These are phyloP conservation scores for Muschampia plurimacula DNA, from an alignment of 2,888 invertebrate genomes.

Conservation along the genomic window DNA sequence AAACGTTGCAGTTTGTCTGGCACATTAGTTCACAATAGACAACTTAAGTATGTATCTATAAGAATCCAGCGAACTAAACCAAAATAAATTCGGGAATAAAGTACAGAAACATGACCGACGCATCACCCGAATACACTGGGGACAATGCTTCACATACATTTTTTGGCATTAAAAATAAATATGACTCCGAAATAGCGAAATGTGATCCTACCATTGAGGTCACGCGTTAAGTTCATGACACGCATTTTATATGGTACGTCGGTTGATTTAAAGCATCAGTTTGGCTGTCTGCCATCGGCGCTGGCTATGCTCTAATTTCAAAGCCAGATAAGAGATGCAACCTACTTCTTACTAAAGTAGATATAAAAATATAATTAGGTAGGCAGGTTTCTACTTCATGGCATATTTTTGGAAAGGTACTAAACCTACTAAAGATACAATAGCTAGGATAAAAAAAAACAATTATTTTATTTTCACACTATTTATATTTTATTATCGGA, in stretches of 20 bases:
- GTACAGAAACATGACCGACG: too few species aligned
- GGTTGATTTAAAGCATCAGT: slow-evolving; percentile 25
- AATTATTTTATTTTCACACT: too few species aligned
- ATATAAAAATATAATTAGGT: neutral
- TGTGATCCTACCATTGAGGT: neutral
- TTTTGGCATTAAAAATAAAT: neutral
- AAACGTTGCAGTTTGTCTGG: too few species aligned
- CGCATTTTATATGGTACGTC: slow-evolving; percentile 24
- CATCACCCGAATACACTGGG: too few species aligned
- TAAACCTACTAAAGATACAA: too few species aligned
- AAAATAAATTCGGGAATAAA: too few species aligned
- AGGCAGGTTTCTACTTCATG: neutral
- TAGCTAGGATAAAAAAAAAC: too few species aligned
- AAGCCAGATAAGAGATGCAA: slow-evolving; percentile 10
- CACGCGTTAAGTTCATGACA: slow-evolving; percentile 22
- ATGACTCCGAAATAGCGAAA: neutral
- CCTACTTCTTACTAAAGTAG: slow-evolving; percentile 24
- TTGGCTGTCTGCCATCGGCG: slow-evolving; percentile 30
- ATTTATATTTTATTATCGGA: too few species aligned
- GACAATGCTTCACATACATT: too few species aligned
- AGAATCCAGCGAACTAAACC: too few species aligned
- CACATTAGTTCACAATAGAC: too few species aligned
- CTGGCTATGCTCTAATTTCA: slow-evolving; percentile 23
- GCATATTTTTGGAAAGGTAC: neutral
- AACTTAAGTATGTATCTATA: too few species aligned